phyloP scores from a whole-genome alignment of 1,140 invertebrate species.

The Chironomus striatipennis region DNA sequence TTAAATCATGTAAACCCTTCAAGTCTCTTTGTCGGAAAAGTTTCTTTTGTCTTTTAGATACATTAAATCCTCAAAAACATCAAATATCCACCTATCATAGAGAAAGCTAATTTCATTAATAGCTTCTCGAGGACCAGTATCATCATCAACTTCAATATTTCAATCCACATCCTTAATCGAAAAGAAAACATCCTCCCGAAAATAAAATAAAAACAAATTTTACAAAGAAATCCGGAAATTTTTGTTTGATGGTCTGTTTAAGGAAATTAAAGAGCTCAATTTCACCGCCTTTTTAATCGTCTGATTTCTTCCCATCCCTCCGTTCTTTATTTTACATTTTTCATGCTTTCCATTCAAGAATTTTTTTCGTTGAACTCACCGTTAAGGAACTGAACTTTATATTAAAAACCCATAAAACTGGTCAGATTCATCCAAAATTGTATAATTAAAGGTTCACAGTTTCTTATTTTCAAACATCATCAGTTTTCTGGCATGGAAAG shows the following conservation, averaged over 20 bases:
- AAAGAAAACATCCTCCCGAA: too few relatives aligned
- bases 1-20: neutral
- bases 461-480: neutral
- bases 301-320: neutral
- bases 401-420: too few relatives aligned
- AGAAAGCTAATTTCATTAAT: too few relatives aligned
- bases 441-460: slow-evolving; percentile 4
- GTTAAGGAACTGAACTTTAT: neutral
- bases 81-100: too few relatives aligned
- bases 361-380: neutral
- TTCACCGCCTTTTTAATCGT: neutral
- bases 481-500: neutral
- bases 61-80: too few relatives aligned
- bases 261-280: slow-evolving; percentile 1
- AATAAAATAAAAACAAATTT: too few relatives aligned
- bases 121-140: too few relatives aligned
- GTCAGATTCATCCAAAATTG: too few relatives aligned
- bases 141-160: too few relatives aligned
- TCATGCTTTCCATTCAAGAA: too few relatives aligned
- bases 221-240: neutral
- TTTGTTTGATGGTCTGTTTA: neutral
- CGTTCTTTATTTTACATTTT: too few relatives aligned
- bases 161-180: too few relatives aligned
- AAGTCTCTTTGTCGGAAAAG: neutral
- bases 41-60: neutral